Evolutionary conservation across 2,888 invertebrate species (phyloP).

Genomic region (Apoderus coryli): DNA sequence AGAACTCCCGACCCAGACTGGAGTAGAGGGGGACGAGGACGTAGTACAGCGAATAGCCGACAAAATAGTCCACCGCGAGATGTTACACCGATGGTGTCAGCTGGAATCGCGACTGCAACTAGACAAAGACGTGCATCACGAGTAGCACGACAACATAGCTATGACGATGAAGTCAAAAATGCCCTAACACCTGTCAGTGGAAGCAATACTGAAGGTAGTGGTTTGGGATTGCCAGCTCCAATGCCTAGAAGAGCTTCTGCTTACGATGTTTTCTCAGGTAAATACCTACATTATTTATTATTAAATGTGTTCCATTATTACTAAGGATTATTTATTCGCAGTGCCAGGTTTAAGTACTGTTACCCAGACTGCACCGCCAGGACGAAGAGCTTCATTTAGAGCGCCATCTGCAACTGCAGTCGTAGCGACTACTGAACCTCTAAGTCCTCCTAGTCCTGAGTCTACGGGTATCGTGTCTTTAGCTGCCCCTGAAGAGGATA

Average conservation of each 20-base stretch:
- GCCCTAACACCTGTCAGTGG: conserved; percentile 21
- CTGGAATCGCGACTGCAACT: conserved; percentile 30
- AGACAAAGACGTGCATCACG: conserved; percentile 43
- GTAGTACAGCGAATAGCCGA: conserved; percentile 48
- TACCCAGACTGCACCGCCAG: conserved; percentile 18
- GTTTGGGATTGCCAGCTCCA: conserved; percentile 53
- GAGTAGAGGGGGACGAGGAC: conserved; percentile 39
- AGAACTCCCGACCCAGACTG: conserved; percentile 41
- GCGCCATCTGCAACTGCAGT: conserved; percentile 40
- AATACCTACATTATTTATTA: no score
- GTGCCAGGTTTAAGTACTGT: conserved; percentile 42
- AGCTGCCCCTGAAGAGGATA: conserved; percentile 39
- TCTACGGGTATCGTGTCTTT: conserved; percentile 8
- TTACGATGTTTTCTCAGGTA: conserved; percentile 60
- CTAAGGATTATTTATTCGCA: conserved; percentile 8
- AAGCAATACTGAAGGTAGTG: conserved; percentile 24
- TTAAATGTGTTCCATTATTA: no score
- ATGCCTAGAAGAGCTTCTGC: conserved; percentile 72
- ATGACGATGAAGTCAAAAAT: conserved; percentile 56
- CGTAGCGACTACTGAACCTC: conserved; percentile 41
- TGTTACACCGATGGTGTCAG: conserved; percentile 25
- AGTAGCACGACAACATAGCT: conserved; percentile 64
- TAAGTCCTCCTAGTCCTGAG: conserved; percentile 23
- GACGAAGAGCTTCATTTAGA: conserved; percentile 44
- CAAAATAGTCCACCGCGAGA: conserved; percentile 42